Base-by-base conservation (phyloP, 2,888 invertebrate genomes). In the Esperia sulphurella region DNA sequence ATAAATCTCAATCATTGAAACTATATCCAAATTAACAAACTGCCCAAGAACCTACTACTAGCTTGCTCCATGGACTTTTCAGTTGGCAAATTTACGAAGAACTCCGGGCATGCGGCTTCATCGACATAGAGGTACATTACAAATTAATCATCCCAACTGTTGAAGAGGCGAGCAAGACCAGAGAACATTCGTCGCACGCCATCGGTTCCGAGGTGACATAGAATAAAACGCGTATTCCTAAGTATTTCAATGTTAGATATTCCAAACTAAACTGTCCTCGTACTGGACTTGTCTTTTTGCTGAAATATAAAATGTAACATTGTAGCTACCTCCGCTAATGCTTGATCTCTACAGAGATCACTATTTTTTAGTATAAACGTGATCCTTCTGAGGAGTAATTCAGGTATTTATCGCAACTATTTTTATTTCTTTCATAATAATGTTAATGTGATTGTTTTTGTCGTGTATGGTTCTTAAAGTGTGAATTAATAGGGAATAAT, bases 31-130 rank as follows among this genome's bases (percentile, higher is more conserved):
- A 53, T 51, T 59, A 55, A 58, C 59, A 51, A 56, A 53, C 55
- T 70, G 58, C 53, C 63, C 49, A 70, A 74, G 71, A 65, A 61
- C 73, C 63, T 71, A 63, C 75, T 83, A 82, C 79, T 87, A 88
- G 83, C 81, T 75, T 78, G 76, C 80, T 78, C 75, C 75, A 83
- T 89, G 89, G 88, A 80, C 88, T 89, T 89, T 88, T 89, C 88
- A 88, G 88, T 85, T 86, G 85, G 82, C 69, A 78, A 70, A 63
- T 67, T 68, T 67, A 72, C 60, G 82, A 81, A 71, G 78, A 75
- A 49, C 51, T 46, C 47, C 54, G 43, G 38, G 51, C 56, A 52
- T 42, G 50, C 56, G 53, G 43, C 58, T 52, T 60, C 66, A 63
- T 52, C 63, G 61, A 57, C 67, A 72, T 75, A 59, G 86, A 88